Conservation (phyloP, 2,888 invertebrate genomes). For the Frankliniella intonsa region DNA sequence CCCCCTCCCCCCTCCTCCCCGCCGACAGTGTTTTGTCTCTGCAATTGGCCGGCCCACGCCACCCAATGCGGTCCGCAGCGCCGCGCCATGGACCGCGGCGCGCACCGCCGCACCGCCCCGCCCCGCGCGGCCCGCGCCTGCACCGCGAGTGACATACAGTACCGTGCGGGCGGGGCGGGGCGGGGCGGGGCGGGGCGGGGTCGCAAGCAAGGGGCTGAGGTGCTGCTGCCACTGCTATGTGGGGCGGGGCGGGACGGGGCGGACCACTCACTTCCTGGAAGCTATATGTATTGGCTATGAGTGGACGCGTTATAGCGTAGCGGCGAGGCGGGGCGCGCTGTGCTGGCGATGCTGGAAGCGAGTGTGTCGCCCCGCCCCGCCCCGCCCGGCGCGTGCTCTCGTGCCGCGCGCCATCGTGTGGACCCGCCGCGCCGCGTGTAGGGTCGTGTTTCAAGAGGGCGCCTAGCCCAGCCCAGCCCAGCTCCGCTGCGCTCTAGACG, state of each 20-base stretch:
- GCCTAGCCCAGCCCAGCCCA: neutral
- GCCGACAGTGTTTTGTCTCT: constrained; percentile 4
- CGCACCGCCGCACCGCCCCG: neutral
- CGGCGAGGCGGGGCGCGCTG: neutral
- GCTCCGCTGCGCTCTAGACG: neutral
- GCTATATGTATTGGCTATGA: neutral
- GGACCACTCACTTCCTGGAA: neutral
- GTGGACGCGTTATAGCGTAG: neutral
- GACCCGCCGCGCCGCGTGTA: neutral
- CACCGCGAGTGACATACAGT: neutral
- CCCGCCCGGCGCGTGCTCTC: neutral
- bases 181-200: neutral
- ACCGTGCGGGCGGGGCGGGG: neutral
- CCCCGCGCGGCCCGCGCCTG: neutral
- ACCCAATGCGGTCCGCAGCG: neutral
- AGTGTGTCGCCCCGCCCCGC: neutral
- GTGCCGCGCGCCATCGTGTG: neutral
- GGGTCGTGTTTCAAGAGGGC: neutral
- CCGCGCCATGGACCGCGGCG: neutral
- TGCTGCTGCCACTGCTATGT: neutral
- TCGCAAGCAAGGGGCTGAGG: neutral
- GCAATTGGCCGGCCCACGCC: constrained; percentile 3
- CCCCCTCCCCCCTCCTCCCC: constrained; percentile 28
- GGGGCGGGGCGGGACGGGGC: neutral
- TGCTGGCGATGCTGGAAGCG: neutral